Conservation (phyloP, 2,113 vertebrate genomes). For the Cyprinodon brontotheroides region DNA sequence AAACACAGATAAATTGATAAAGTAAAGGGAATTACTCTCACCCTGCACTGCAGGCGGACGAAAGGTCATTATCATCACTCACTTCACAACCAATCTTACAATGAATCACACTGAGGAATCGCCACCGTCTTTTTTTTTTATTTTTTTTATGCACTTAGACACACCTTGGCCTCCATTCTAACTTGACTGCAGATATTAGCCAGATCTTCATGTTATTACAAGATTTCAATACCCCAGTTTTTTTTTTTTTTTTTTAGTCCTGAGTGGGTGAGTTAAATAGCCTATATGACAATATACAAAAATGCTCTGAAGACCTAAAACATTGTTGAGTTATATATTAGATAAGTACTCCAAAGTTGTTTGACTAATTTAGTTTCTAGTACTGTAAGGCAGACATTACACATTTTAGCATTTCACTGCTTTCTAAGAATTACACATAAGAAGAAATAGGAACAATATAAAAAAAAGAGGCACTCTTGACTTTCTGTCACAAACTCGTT, state of each 20-base stretch:
- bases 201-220: not conserved
- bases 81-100: slow-evolving; percentile 52
- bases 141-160: slow-evolving; percentile 38
- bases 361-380: no score
- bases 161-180: not conserved
- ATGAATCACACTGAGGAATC: slow-evolving; percentile 61
- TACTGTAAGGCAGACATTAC: no score
- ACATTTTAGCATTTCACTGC: no score
- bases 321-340: not conserved
- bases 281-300: not conserved
- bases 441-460: no score
- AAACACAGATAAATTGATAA: slow-evolving; percentile 69
- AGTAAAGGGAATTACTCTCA: slow-evolving; percentile 67
- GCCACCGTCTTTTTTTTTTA: slow-evolving; percentile 48
- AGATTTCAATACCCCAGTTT: not conserved
- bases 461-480: not conserved
- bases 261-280: not conserved
- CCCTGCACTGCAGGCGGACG: slow-evolving; percentile 50
- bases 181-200: slow-evolving; percentile 6
- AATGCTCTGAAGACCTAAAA: not conserved
- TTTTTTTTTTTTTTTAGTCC: slow-evolving; percentile 2
- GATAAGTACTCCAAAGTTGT: not conserved
- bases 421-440: no score
- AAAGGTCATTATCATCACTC: slow-evolving; percentile 76
- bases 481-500: not conserved